Conservation (phyloP, 2,888 invertebrate genomes). For the Junonia oenone region DNA sequence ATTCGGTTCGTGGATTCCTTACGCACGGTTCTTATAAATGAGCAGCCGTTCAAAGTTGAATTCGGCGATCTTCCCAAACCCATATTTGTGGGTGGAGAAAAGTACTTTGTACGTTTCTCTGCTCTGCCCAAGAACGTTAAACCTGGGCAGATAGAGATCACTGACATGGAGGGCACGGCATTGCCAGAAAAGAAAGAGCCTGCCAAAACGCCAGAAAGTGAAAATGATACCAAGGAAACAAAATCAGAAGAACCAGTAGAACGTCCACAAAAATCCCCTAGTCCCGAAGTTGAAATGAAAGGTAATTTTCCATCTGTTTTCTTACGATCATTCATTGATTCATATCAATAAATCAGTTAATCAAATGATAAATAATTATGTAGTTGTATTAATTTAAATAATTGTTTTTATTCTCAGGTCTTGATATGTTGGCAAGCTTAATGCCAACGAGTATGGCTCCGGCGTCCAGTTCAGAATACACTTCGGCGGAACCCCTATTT, state of each 20-base stretch:
- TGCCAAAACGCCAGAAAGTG: slow-evolving; percentile 25
- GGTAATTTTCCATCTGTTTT: slow-evolving; percentile 38
- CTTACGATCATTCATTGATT: background rate
- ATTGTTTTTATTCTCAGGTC: slow-evolving; percentile 58
- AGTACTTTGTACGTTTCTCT: slow-evolving; percentile 90
- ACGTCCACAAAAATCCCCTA: slow-evolving; percentile 52
- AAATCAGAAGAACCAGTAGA: slow-evolving; percentile 42
- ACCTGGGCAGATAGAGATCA: slow-evolving; percentile 85
- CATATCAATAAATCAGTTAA: background rate
- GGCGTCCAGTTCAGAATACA: slow-evolving; percentile 77
- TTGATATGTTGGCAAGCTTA: slow-evolving; percentile 84
- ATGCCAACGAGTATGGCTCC: slow-evolving; percentile 82
- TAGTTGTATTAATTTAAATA: too few relatives aligned
- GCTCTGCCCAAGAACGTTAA: slow-evolving; percentile 86
- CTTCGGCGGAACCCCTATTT: slow-evolving; percentile 67
- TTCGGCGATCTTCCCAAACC: slow-evolving; percentile 92
- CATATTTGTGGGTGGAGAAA: slow-evolving; percentile 85
- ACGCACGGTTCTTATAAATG: slow-evolving; percentile 87
- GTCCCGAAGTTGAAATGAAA: slow-evolving; percentile 60
- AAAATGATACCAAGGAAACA: slow-evolving; percentile 40
- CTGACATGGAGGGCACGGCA: slow-evolving; percentile 83
- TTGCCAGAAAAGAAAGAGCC: slow-evolving; percentile 7
- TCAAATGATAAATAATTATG: too few relatives aligned
- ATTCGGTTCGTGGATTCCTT: slow-evolving; percentile 90
- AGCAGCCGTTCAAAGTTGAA: slow-evolving; percentile 86